Base-by-base conservation (phyloP, 2,888 invertebrate species). In the Hedya salicella region DNA sequence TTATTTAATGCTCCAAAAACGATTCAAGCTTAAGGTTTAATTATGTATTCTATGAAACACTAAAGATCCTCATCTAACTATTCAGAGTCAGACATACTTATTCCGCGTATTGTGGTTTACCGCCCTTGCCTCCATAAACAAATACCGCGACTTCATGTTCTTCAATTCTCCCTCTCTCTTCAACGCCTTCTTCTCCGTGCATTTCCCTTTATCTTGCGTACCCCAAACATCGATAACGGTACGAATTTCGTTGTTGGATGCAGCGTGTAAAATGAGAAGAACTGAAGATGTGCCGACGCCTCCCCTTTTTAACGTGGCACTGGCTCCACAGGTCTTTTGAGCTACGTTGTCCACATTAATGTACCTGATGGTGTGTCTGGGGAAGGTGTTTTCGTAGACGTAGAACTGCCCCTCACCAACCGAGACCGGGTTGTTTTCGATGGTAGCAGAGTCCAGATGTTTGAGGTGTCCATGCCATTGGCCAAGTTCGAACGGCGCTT, bases 141-240 rank as follows among this genome's bases (percentile, higher is more conserved):
- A 71, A 61, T 85, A 79, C 16, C 79, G 59, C 0, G 84, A 85
- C 62, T 78, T 82, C 17, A 79, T 63, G n/a, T 75, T 74, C 44
- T 76, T 83, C 39, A 70, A 9, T 8, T 73, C 44, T 4, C 76
- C 71, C 0, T 69, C 67, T 3, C 44, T 50, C 0, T 64, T 25
- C 1, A 48, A 14, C 0, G 53, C 48, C 40, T 60, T 70, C 16
- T 25, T 39, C 36, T 13, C 9, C 1, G 14, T 30, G 1, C 0
- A n/a, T 1, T 17, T 14, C 40, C 30, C 44, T 57, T 39, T 14
- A 63, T 0, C 57, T 66, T 0, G 65, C 39, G 49, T 76, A 0
- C 90, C 91, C 91, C 91, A 91, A 21, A 91, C 85, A 57, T 91
- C 89, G 5, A 91, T 79, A 1, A 91, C 89, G 0, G 89, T 81